These are phyloP conservation scores for Capromys pilorides DNA, from an alignment of 2,797 vertebrate species.

Conservation along the genomic window DNA sequence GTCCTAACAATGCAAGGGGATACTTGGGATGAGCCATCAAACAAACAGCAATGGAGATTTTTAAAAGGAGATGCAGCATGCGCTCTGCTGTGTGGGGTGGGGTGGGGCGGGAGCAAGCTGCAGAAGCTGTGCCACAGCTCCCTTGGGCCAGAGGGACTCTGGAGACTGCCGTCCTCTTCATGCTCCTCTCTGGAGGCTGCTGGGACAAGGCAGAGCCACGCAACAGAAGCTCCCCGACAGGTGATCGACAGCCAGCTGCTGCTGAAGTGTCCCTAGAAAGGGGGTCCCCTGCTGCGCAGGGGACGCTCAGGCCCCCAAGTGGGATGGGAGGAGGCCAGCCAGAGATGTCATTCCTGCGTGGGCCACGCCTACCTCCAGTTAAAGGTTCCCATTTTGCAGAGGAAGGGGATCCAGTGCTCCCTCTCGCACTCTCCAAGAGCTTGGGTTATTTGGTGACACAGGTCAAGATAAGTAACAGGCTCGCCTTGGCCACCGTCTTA, in stretches of 20 bases:
- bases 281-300: background rate
- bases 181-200: too few relatives aligned
- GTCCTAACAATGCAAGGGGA: background rate
- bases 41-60: background rate
- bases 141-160: background rate
- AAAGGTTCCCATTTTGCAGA: background rate
- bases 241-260: fast-evolving
- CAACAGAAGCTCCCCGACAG: fast-evolving
- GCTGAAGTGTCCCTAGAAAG: background rate
- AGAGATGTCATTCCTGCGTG: too few relatives aligned
- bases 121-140: fast-evolving
- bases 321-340: too few relatives aligned
- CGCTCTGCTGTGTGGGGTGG: fast-evolving
- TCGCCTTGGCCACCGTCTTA: fast-evolving
- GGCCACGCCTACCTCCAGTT: background rate
- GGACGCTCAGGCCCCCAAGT: background rate
- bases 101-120: fast-evolving
- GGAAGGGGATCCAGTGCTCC: background rate
- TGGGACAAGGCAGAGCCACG: background rate
- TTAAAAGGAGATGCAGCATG: fast-evolving
- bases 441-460: background rate
- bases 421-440: background rate
- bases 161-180: fast-evolving
- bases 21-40: too few relatives aligned
- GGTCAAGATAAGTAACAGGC: background rate